phyloP scores from a whole-genome alignment of 2,888 invertebrate species.

The Pristionchus arcanus region DNA sequence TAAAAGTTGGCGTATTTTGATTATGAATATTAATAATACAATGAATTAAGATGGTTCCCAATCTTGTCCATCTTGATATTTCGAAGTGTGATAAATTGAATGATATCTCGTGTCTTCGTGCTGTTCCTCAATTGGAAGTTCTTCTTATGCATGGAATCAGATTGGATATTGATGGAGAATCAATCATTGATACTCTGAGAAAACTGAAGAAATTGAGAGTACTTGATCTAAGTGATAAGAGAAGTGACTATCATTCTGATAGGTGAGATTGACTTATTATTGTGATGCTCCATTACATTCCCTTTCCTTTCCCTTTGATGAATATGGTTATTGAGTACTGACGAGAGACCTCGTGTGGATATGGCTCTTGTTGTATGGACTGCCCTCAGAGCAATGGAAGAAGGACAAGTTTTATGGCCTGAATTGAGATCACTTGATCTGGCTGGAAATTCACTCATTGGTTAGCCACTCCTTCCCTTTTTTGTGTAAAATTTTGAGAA shows the following conservation, averaged over 20 bases:
- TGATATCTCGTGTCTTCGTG: constrained; percentile 61
- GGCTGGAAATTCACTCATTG: constrained; percentile 61
- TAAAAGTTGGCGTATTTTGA: too few relatives aligned
- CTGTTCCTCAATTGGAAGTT: constrained; percentile 59
- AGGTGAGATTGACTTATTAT: background rate
- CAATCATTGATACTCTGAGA: constrained; percentile 57
- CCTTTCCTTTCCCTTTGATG: background rate
- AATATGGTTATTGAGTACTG: constrained; percentile 8
- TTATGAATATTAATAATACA: background rate
- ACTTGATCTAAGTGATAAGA: constrained; percentile 59
- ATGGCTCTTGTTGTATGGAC: constrained; percentile 62
- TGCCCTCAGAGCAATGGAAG: constrained; percentile 53
- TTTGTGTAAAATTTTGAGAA: too few relatives aligned
- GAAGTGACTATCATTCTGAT: constrained; percentile 49
- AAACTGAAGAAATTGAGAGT: constrained; percentile 62
- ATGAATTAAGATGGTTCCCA: constrained; percentile 35
- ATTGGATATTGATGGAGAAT: constrained; percentile 38
- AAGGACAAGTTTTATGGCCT: constrained; percentile 60
- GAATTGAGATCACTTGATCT: constrained; percentile 66
- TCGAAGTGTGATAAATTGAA: constrained; percentile 62
- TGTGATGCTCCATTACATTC: background rate
- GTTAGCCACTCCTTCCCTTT: background rate
- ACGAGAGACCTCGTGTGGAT: constrained; percentile 50
- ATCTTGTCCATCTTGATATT: constrained; percentile 63
- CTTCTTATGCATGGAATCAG: constrained; percentile 63